A percentile compares a stretch with the other conserved stretches of the same genome.
Evolutionary conservation across 1,140 invertebrate species (phyloP).

Genomic region (Myzus persicae): DNA sequence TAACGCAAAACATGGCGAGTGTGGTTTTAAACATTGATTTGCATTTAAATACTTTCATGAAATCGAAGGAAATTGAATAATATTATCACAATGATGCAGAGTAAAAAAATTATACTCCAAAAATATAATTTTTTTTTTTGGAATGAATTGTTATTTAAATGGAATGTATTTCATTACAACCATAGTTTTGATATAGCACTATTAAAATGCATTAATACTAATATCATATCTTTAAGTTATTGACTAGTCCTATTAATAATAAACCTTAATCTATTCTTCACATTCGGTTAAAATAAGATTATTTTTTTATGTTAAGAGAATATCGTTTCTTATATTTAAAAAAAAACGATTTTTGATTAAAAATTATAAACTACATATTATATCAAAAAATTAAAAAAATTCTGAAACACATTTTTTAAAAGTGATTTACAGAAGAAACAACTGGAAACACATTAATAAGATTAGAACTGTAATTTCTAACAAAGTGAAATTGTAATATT

Average conservation of each 20-base stretch:
- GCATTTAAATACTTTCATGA: neutral
- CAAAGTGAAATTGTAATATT: constrained; percentile 2
- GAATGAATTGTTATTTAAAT: neutral
- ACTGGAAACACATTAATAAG: neutral
- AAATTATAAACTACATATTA: neutral
- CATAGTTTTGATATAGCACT: neutral
- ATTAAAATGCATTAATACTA: neutral
- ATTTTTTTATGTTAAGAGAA: neutral
- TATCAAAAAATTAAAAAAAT: neutral
- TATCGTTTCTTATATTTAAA: neutral
- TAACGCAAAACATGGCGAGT: neutral
- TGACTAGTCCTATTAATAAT: neutral
- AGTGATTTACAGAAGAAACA: neutral
- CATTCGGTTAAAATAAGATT: neutral
- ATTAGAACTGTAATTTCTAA: neutral
- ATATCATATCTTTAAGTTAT: neutral
- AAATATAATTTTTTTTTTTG: constrained; percentile 7
- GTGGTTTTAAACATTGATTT: neutral
- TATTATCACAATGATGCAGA: constrained; percentile 33
- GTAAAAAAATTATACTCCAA: neutral
- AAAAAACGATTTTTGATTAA: neutral
- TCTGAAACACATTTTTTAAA: neutral
- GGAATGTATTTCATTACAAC: constrained; percentile 21
- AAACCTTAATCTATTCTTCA: neutral
- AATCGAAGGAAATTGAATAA: constrained; percentile 25